Percentiles rank a stretch among this genome's conserved stretches.
Evolutionary conservation across 2,888 invertebrate species (phyloP).

Genomic region (Platynereis dumerilii): DNA sequence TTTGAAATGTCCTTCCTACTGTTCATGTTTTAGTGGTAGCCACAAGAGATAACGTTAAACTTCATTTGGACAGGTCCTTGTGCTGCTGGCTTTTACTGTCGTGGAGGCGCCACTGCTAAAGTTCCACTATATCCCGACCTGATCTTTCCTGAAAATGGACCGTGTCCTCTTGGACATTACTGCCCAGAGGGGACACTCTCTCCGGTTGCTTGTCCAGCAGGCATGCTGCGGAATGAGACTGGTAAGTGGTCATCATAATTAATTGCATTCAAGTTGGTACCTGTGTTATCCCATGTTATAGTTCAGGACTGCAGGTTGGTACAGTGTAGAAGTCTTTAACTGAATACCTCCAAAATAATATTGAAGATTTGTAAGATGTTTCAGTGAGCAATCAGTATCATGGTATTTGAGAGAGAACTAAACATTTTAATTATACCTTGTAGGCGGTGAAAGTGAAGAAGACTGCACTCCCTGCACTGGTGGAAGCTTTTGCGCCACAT

Average conservation of each 20-base stretch:
- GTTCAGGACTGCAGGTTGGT: no score
- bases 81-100: slow-evolving; percentile 57
- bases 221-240: slow-evolving; percentile 51
- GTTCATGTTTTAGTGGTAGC: no score
- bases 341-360: no score
- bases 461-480: slow-evolving; percentile 57
- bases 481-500: slow-evolving; percentile 52
- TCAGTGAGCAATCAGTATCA: no score
- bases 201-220: slow-evolving; percentile 52
- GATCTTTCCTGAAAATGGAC: slow-evolving; percentile 51
- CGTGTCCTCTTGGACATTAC: slow-evolving; percentile 54
- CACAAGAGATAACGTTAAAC: no score
- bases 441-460: slow-evolving; percentile 42
- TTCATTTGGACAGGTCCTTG: slow-evolving; percentile 35
- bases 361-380: no score
- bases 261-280: neutral
- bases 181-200: slow-evolving; percentile 54
- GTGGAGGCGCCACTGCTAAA: slow-evolving; percentile 50
- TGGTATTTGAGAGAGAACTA: no score
- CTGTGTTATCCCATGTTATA: no score
- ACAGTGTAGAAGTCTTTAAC: no score
- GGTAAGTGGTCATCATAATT: no score
- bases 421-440: no score
- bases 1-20: no score
- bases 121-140: slow-evolving; percentile 44